Evolutionary conservation across 1,140 invertebrate genomes (phyloP).

Genomic region (Mercenaria mercenaria): DNA sequence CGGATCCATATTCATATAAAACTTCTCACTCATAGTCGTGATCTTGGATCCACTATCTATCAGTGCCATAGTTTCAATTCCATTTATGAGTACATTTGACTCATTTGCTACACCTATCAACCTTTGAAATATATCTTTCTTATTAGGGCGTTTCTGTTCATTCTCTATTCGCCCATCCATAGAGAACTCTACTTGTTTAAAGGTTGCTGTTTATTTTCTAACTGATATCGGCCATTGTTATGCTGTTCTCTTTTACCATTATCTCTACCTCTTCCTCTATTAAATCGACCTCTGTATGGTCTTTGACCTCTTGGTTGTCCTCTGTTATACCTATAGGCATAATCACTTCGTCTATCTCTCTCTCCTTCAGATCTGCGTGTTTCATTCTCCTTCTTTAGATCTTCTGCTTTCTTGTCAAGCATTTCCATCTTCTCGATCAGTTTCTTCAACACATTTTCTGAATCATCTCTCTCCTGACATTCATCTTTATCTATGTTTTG

Average conservation of each 20-base stretch:
- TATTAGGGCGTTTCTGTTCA: neutral
- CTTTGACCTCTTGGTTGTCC: neutral
- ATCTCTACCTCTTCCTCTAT: neutral
- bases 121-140: conserved; percentile 9
- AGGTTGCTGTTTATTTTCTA: neutral
- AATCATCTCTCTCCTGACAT: too few relatives aligned
- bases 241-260: neutral
- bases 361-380: neutral
- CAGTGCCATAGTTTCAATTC: neutral
- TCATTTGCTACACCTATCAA: conserved; percentile 27
- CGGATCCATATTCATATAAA: too few relatives aligned
- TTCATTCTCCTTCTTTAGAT: neutral
- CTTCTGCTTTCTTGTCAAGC: neutral
- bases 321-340: neutral
- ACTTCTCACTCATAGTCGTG: neutral
- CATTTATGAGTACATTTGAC: neutral
- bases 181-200: neutral
- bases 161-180: neutral
- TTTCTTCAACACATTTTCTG: neutral
- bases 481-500: too few relatives aligned
- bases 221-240: neutral
- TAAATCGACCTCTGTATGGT: neutral
- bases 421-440: conserved; percentile 3
- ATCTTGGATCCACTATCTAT: conserved; percentile 31
- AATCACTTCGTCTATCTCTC: neutral